These are phyloP conservation scores for Bryconaethiops microstoma DNA, from an alignment of 2,797 vertebrate genomes.

Conservation along the genomic window DNA sequence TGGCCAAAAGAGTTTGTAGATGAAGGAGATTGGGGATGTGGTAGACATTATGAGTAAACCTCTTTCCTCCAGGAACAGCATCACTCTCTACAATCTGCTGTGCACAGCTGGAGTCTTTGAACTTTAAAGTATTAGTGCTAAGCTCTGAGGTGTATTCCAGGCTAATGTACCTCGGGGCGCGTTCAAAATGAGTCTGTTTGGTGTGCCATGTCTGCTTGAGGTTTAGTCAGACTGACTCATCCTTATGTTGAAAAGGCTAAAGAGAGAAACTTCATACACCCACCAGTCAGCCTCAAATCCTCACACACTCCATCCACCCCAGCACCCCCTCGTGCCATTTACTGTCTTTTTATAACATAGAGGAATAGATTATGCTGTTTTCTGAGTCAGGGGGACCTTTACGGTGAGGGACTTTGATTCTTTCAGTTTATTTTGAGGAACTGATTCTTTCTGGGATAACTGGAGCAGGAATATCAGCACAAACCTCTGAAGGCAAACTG, in stretches of 20 bases:
- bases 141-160: constrained; percentile 5
- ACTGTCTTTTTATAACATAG: constrained; percentile 42
- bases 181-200: constrained; percentile 52
- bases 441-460: too few species aligned
- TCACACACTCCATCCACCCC: constrained; percentile 47
- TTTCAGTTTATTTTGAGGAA: not conserved
- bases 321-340: constrained; percentile 46
- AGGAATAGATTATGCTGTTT: constrained; percentile 56
- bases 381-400: constrained; percentile 47
- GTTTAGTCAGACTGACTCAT: constrained; percentile 69
- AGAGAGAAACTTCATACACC: constrained; percentile 54
- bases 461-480: constrained; percentile 19
- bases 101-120: not conserved
- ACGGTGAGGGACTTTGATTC: not conserved
- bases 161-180: constrained; percentile 53
- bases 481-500: not conserved
- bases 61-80: not conserved
- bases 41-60: not conserved
- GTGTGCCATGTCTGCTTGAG: constrained; percentile 61
- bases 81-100: not conserved
- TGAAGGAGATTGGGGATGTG: not conserved
- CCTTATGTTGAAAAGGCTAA: constrained; percentile 61
- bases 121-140: not conserved
- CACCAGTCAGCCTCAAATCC: constrained; percentile 58
- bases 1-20: not conserved